These are phyloP conservation scores for Pionites leucogaster DNA, from an alignment of 2,113 vertebrate species.

Conservation along the genomic window DNA sequence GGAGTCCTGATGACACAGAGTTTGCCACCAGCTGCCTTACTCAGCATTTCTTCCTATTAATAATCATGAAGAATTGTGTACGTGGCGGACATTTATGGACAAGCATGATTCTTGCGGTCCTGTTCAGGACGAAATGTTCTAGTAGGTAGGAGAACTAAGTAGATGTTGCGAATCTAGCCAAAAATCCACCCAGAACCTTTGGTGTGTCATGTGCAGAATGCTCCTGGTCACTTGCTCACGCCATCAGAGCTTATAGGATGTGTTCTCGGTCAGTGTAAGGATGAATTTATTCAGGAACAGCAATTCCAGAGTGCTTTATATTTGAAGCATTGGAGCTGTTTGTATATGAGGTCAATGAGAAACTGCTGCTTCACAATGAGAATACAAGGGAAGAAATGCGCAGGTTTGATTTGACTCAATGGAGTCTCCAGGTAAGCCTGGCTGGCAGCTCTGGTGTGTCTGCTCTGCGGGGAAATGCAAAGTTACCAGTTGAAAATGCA, in stretches of 20 bases:
- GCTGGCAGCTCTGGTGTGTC: background rate
- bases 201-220: constrained; percentile 70
- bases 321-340: background rate
- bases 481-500: background rate
- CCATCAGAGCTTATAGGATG: accelerated
- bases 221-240: background rate
- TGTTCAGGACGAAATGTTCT: constrained; percentile 89
- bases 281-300: background rate
- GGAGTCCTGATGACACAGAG: background rate
- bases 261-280: background rate
- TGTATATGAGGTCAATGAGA: background rate
- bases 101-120: constrained; percentile 86
- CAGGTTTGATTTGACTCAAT: background rate
- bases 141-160: constrained; percentile 86
- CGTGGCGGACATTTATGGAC: constrained; percentile 77
- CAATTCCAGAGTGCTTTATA: background rate
- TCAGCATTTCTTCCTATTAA: background rate
- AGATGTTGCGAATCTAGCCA: constrained; percentile 49
- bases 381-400: background rate
- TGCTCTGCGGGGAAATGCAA: background rate
- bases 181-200: constrained; percentile 34
- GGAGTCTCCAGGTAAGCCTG: background rate
- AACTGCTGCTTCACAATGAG: background rate
- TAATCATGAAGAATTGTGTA: background rate
- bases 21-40: background rate